Evolutionary conservation across 2,113 vertebrate genomes (phyloP).

Genomic region (Lepidothrix coronata): DNA sequence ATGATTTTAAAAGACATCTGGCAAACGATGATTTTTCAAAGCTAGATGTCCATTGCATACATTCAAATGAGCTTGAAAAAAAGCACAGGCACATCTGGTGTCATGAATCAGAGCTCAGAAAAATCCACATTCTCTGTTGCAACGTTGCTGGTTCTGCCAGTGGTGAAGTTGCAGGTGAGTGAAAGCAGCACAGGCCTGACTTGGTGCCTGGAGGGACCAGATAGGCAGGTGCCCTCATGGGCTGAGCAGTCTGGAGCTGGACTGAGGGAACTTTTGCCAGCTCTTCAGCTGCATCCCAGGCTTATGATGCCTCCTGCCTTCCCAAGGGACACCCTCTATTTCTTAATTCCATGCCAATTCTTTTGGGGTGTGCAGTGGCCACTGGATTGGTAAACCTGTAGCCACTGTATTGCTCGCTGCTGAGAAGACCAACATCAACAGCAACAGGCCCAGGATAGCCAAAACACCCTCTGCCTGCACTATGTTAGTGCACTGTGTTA

Average conservation of each 20-base stretch:
- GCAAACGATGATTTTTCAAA: conserved; percentile 30
- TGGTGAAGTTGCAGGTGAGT: not conserved
- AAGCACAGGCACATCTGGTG: conserved; percentile 11
- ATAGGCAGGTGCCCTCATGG: not conserved
- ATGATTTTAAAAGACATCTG: conserved; percentile 32
- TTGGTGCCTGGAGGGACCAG: not conserved
- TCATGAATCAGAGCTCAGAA: not conserved
- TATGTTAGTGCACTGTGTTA: not conserved
- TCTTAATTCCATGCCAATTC: not conserved
- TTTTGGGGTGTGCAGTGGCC: not conserved
- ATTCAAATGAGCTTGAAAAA: conserved; percentile 55
- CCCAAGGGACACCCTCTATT: not conserved
- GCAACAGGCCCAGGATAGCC: not conserved
- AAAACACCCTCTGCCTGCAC: not conserved
- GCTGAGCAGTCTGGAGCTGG: not conserved
- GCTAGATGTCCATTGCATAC: not conserved
- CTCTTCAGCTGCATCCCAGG: not conserved
- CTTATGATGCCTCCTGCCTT: not conserved
- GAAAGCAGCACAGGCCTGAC: not conserved
- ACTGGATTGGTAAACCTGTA: not conserved
- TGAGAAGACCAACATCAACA: not conserved
- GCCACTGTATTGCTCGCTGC: not conserved
- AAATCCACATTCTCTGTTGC: not conserved
- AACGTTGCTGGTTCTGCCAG: not conserved
- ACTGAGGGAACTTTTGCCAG: not conserved